phyloP scores from a whole-genome alignment of 2,888 invertebrate genomes.

The Eupithecia tripunctaria region DNA sequence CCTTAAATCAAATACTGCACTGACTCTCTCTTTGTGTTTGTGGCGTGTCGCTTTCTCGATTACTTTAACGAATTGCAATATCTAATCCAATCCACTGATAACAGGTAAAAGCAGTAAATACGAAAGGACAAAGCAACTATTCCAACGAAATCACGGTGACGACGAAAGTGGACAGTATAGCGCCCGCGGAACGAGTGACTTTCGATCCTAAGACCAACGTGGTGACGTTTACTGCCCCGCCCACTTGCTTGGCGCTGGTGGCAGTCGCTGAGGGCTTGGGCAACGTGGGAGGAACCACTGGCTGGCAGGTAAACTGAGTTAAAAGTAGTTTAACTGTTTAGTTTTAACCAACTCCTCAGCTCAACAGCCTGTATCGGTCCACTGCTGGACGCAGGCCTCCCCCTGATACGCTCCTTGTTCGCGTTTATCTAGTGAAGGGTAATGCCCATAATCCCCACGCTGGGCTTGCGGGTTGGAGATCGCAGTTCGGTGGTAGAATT shows the following conservation, averaged over 20 bases:
- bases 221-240: constrained; percentile 91
- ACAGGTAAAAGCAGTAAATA: constrained; percentile 93
- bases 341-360: too few relatives aligned
- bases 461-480: too few relatives aligned
- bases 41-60: constrained; percentile 47
- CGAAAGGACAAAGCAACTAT: constrained; percentile 93
- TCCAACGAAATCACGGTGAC: constrained; percentile 93
- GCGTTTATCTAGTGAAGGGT: too few relatives aligned
- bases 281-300: constrained; percentile 56
- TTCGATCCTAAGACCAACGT: constrained; percentile 91
- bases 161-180: constrained; percentile 93
- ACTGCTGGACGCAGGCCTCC: too few relatives aligned
- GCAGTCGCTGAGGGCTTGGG: constrained; percentile 90
- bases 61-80: constrained; percentile 11
- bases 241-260: constrained; percentile 90
- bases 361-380: too few relatives aligned
- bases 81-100: constrained; percentile 42
- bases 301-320: constrained; percentile 69
- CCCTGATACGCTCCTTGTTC: too few relatives aligned
- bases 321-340: not conserved
- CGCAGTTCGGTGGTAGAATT: too few relatives aligned
- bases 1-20: constrained; percentile 19
- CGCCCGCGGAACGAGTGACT: constrained; percentile 91
- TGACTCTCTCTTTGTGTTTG: constrained; percentile 49
- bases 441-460: too few relatives aligned